Conservation (phyloP, 2,113 vertebrate genomes). For the Abramis brama region DNA sequence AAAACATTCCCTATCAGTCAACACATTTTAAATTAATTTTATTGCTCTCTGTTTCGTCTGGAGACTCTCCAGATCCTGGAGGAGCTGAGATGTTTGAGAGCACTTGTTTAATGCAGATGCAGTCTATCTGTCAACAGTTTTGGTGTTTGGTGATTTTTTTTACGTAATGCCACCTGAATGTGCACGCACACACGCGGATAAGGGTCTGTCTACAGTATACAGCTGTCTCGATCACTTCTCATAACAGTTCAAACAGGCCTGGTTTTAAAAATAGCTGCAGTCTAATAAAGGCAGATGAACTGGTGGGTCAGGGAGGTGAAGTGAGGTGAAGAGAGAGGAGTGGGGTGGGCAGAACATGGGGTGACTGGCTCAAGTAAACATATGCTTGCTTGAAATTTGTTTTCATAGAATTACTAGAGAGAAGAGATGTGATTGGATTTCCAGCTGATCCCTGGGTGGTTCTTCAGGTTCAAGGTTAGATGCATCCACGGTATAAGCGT, state of each 20-base stretch:
- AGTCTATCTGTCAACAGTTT: background rate
- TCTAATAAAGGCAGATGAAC: constrained; percentile 40
- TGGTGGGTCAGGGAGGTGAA: constrained; percentile 48
- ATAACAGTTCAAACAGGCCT: constrained; percentile 21
- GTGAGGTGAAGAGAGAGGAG: constrained; percentile 4
- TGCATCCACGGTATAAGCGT: constrained; percentile 24
- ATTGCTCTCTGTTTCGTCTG: constrained; percentile 32
- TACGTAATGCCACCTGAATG: constrained; percentile 29
- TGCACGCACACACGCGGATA: constrained; percentile 1
- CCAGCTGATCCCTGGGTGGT: constrained; percentile 41
- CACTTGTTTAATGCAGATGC: constrained; percentile 13
- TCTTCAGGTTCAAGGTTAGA: background rate
- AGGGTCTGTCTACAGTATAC: background rate
- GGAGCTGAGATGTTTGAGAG: constrained; percentile 15
- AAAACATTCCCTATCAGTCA: constrained; percentile 32
- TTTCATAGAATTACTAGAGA: constrained; percentile 43
- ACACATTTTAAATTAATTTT: constrained; percentile 36
- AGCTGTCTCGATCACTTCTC: constrained; percentile 14
- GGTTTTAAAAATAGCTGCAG: constrained; percentile 44
- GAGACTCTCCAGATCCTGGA: background rate
- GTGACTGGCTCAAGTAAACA: constrained; percentile 42
- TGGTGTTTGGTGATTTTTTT: background rate
- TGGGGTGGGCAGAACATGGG: constrained; percentile 6
- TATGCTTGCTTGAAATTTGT: constrained; percentile 36
- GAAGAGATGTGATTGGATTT: constrained; percentile 42